Evolutionary conservation across 2,797 vertebrate species (phyloP), one percentile per base, ranked within the genome.

Genomic region (Acipenser transmontanus): DNA sequence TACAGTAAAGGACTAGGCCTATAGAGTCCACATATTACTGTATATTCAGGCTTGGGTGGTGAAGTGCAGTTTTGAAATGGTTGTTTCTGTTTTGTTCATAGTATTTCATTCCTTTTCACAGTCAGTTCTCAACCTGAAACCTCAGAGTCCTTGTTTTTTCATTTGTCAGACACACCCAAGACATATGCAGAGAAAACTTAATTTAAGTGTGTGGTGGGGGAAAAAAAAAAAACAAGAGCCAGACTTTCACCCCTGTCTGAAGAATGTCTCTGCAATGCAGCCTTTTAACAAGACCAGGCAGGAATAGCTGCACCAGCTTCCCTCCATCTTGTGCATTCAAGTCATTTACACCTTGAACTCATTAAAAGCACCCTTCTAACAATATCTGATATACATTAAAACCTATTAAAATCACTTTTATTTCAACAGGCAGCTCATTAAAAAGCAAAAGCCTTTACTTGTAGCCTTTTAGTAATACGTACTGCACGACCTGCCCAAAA

Each of bases 401-500:
- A 62, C 66, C 73, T 66, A 74, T 77, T 71, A 70, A 75, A 77
- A 73, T 68, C 65, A 64, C 65, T 64, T 74, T 72, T 54, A 60
- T 71, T 69, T 66, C 61, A 67, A 64, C 66, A 62, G 74, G 63
- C 69, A 67, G 65, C 66, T 76, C 68, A 72, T 74, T 74, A 77
- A 72, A 72, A 72, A 68, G 11, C 68, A 9, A 59, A 9, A 66
- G 63, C 59, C 66, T 72, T 62, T 59, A 59, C 63, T 66, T 65
- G 66, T 69, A 69, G 59, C 48, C 66, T 61, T 47, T 64, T 63
- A 64, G 65, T 59, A 70, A 75, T 68, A 71, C 61, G 70, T 61
- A 68, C 60, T 47, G 60, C 65, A 66, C 66, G 68, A 20, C 20
- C 20, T 20, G 20, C 1, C 20, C 20, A 20, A 20, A 20, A 20